phyloP scores from a whole-genome alignment of 2,888 invertebrate genomes.

The Deladenus siricidicola region DNA sequence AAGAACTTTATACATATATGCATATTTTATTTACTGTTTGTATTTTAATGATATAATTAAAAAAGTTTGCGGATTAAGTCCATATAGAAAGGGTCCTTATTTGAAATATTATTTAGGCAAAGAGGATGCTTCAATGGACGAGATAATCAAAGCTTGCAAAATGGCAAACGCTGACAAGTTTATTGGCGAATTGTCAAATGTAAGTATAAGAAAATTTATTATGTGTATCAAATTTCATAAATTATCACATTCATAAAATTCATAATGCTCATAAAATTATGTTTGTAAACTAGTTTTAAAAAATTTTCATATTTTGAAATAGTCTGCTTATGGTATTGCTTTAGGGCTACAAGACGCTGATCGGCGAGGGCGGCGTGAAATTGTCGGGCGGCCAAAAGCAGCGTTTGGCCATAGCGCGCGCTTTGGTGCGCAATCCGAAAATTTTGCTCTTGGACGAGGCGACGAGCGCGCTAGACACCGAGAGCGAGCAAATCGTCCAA shows the following conservation, averaged over 20 bases:
- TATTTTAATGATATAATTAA: conserved; percentile 27
- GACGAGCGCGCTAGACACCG: conserved; percentile 54
- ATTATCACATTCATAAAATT: no score
- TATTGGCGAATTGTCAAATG: conserved; percentile 53
- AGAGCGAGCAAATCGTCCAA: conserved; percentile 57
- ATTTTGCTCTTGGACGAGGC: conserved; percentile 55
- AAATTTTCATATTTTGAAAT: no score
- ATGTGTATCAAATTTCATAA: no score
- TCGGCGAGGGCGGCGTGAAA: conserved; percentile 56
- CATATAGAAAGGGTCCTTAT: no score
- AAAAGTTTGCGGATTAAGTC: no score
- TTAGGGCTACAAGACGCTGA: conserved; percentile 54
- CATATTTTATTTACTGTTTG: no score
- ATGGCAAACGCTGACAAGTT: conserved; percentile 56
- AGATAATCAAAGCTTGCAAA: conserved; percentile 26
- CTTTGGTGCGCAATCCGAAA: conserved; percentile 53
- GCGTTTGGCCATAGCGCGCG: conserved; percentile 48
- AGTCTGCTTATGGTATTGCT: no score
- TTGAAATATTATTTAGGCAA: no score
- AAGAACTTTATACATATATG: conserved; percentile 38
- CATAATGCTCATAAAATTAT: no score
- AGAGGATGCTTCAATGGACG: background rate
- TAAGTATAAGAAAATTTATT: no score
- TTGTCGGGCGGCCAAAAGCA: no score
- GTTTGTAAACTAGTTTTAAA: no score